Evolutionary conservation across 2,888 invertebrate genomes (phyloP).

Genomic region (Drymonia ruficornis): DNA sequence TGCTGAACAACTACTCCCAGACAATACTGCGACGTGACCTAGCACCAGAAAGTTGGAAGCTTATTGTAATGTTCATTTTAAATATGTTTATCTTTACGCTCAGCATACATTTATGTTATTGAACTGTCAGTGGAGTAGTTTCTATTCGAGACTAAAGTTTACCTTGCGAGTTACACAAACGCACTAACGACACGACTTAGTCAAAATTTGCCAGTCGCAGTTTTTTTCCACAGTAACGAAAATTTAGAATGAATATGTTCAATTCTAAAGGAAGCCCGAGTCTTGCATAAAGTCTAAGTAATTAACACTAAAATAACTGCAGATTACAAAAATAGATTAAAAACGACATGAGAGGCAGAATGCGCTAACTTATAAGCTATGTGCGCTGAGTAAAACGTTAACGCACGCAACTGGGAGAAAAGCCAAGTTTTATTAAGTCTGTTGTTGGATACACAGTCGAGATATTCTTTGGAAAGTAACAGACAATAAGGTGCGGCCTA

Average conservation of each 20-base stretch:
- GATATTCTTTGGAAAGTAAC: conserved; percentile 47
- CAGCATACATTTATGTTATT: background rate
- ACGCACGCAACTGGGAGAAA: background rate
- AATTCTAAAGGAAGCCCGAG: too few relatives aligned
- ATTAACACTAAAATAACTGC: too few relatives aligned
- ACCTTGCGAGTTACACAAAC: too few relatives aligned
- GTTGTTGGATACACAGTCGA: conserved; percentile 6
- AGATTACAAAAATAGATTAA: too few relatives aligned
- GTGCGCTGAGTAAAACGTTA: too few relatives aligned
- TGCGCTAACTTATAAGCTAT: too few relatives aligned
- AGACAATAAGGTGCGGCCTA: conserved; percentile 45
- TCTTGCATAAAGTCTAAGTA: too few relatives aligned
- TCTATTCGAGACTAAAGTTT: background rate
- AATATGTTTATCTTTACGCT: conserved; percentile 11
- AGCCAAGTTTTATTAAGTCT: conserved; percentile 6
- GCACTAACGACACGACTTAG: too few relatives aligned
- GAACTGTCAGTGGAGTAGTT: conserved; percentile 8
- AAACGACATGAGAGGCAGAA: too few relatives aligned
- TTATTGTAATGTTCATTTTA: conserved; percentile 19
- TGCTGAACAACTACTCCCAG: conserved; percentile 38
- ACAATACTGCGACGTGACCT: conserved; percentile 48
- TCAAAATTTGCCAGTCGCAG: too few relatives aligned
- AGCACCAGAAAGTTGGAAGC: conserved; percentile 31
- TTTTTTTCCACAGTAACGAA: too few relatives aligned
- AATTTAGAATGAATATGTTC: too few relatives aligned